These are phyloP conservation scores for Acheta domesticus DNA, from an alignment of 2,888 invertebrate species.

Conservation along the genomic window DNA sequence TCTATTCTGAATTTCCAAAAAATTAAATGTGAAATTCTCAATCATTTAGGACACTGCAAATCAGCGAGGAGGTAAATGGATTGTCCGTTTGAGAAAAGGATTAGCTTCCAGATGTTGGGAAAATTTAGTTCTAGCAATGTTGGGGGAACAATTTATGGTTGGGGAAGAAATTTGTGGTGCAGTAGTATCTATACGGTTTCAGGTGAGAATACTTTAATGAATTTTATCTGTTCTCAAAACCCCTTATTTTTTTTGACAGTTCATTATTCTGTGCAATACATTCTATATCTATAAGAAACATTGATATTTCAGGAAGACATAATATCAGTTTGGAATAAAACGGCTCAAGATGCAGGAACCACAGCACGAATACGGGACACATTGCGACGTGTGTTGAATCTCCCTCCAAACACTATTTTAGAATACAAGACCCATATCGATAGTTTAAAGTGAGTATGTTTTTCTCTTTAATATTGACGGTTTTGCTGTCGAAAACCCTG, in stretches of 20 bases:
- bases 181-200: conserved; percentile 91
- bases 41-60: conserved; percentile 77
- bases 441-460: conserved; percentile 66
- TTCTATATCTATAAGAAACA: neutral
- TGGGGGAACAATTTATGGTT: conserved; percentile 98
- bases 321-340: conserved; percentile 95
- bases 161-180: conserved; percentile 98
- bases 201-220: conserved; percentile 52
- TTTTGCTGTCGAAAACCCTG: neutral
- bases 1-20: neutral
- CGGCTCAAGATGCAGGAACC: conserved; percentile 82
- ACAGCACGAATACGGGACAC: conserved; percentile 93
- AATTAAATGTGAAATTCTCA: neutral
- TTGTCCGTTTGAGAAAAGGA: conserved; percentile 89
- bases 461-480: conserved; percentile 10
- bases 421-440: conserved; percentile 88
- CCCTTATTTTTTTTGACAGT: neutral
- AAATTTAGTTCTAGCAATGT: conserved; percentile 95
- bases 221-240: too few species aligned
- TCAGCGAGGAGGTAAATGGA: conserved; percentile 97
- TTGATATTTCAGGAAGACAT: conserved; percentile 74
- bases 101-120: conserved; percentile 97
- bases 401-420: conserved; percentile 87
- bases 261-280: neutral
- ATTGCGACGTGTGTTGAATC: conserved; percentile 87